Percentiles rank a stretch among this genome's conserved stretches.
phyloP scores from a whole-genome alignment of 2,888 invertebrate species.

The Suillia variegata region DNA sequence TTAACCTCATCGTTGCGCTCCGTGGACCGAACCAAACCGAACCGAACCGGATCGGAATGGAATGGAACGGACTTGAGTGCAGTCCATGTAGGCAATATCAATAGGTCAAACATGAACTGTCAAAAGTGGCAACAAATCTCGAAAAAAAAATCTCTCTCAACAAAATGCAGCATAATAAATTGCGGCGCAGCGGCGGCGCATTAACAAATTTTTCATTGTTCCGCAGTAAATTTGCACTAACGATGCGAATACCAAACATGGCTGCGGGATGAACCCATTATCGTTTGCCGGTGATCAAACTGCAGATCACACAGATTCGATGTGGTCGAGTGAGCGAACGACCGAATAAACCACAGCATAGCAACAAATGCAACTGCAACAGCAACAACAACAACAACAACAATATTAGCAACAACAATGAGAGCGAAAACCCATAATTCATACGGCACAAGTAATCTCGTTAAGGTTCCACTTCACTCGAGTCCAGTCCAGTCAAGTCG shows the following conservation, averaged over 20 bases:
- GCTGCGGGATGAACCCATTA: slow-evolving; percentile 38
- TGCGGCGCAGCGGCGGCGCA: slow-evolving; percentile 21
- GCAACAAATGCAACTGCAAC: neutral
- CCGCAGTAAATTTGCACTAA: neutral
- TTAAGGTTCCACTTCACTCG: slow-evolving; percentile 24
- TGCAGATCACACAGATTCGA: slow-evolving; percentile 27
- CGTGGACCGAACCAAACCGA: no score
- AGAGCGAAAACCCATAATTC: slow-evolving; percentile 10
- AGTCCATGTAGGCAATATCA: no score
- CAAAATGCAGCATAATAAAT: slow-evolving; percentile 25
- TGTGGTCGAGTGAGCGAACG: slow-evolving; percentile 6
- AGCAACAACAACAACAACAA: slow-evolving; percentile 4
- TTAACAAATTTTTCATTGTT: slow-evolving; percentile 18
- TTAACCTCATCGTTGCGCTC: no score
- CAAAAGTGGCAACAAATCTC: slow-evolving; percentile 35
- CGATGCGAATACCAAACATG: slow-evolving; percentile 23
- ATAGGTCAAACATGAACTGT: slow-evolving; percentile 38
- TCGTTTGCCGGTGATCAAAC: slow-evolving; percentile 34
- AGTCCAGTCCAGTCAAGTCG: no score
- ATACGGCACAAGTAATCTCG: slow-evolving; percentile 24
- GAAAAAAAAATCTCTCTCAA: neutral
- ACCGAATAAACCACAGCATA: neutral
- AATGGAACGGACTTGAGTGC: no score
- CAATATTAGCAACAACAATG: no score
- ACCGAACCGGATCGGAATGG: no score